These are phyloP conservation scores for Ictalurus punctatus DNA, from an alignment of 2,113 vertebrate genomes.

Conservation along the genomic window DNA sequence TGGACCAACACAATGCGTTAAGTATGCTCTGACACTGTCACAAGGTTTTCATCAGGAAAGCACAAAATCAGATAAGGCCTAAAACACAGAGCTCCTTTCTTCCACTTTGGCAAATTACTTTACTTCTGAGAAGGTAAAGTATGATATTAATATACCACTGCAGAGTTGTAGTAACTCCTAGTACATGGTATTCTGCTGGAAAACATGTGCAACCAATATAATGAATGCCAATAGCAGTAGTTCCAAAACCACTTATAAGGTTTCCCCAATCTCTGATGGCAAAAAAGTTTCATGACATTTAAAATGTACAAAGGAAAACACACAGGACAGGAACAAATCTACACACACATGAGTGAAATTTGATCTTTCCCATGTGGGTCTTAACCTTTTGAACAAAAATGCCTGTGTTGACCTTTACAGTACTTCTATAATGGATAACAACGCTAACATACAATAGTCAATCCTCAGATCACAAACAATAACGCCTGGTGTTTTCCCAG, in stretches of 20 bases:
- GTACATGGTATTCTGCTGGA: constrained; percentile 33
- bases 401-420: constrained; percentile 1
- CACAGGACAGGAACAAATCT: background rate
- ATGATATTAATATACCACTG: constrained; percentile 61
- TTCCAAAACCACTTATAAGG: background rate
- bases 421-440: background rate
- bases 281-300: background rate
- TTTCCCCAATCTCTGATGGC: background rate
- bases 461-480: constrained; percentile 18
- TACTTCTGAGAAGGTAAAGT: constrained; percentile 55
- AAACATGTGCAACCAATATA: constrained; percentile 14
- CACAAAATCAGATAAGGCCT: constrained; percentile 62
- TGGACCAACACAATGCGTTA: constrained; percentile 59
- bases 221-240: background rate
- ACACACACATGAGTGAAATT: background rate
- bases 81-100: constrained; percentile 64
- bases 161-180: constrained; percentile 44
- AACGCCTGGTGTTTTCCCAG: background rate
- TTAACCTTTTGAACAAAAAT: constrained; percentile 18
- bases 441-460: constrained; percentile 15
- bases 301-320: background rate
- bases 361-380: constrained; percentile 14
- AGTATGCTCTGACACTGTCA: constrained; percentile 62
- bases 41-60: constrained; percentile 64
- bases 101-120: constrained; percentile 53